These are phyloP conservation scores for Drosophila melanosoma DNA, from an alignment of 2,888 invertebrate species.

Conservation along the genomic window DNA sequence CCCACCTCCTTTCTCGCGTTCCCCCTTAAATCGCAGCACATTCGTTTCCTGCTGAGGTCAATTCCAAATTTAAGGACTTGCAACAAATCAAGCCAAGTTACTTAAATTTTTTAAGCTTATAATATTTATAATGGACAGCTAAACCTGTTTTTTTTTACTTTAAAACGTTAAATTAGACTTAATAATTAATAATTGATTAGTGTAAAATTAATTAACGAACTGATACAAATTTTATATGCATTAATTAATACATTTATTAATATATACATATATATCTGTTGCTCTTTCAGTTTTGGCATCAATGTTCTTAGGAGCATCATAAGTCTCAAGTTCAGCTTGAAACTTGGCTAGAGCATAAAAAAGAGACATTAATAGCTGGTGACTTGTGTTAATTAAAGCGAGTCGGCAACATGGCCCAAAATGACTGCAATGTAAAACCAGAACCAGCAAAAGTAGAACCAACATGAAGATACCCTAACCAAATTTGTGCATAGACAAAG, in stretches of 20 bases:
- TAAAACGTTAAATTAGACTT: neutral
- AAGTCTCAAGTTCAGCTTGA: neutral
- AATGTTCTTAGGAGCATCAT: no score
- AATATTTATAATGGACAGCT: neutral
- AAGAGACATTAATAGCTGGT: neutral
- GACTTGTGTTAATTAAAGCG: conserved; percentile 2
- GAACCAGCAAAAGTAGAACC: conserved; percentile 16
- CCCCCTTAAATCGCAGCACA: neutral
- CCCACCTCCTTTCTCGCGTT: neutral
- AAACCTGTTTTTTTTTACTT: neutral
- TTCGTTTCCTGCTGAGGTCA: neutral
- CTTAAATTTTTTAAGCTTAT: neutral
- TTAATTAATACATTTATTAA: neutral
- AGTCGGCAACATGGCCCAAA: conserved; percentile 2
- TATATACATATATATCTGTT: neutral
- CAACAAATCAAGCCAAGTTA: neutral
- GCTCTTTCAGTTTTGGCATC: neutral
- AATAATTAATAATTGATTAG: neutral
- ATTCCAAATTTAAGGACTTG: neutral
- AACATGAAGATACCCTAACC: neutral
- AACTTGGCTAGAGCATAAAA: neutral
- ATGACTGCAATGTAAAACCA: conserved; percentile 11
- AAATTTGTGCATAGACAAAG: neutral
- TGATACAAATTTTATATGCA: no score
- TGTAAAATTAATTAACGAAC: neutral